These are phyloP conservation scores for Tinamus major DNA, from an alignment of 2,797 vertebrate genomes.

Conservation along the genomic window DNA sequence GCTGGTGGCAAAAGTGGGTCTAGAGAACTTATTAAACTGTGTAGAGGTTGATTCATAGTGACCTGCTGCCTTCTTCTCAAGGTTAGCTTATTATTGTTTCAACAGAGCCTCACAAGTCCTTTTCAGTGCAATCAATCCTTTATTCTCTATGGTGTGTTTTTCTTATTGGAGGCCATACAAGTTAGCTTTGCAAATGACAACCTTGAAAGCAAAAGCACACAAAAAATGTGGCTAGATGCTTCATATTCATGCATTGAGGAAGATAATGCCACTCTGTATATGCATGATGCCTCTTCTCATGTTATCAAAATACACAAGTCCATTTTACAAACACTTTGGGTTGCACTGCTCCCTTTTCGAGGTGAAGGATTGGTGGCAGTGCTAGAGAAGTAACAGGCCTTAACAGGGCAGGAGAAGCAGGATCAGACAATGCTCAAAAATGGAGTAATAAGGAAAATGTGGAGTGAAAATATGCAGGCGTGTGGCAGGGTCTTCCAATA, in stretches of 20 bases:
- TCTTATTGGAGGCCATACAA: neutral
- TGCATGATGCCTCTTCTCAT: neutral
- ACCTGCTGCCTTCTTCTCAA: neutral
- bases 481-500: neutral
- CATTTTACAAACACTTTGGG: fast-evolving
- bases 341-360: neutral
- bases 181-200: neutral
- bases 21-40: constrained; percentile 43
- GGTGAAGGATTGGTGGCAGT: neutral
- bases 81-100: constrained; percentile 36
- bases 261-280: neutral
- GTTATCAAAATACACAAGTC: neutral
- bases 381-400: neutral
- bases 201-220: neutral
- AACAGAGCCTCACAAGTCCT: neutral
- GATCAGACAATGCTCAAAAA: neutral
- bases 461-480: neutral
- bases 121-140: constrained; percentile 10
- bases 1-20: neutral
- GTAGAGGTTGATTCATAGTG: constrained; percentile 9
- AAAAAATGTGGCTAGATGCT: neutral
- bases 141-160: neutral
- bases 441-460: neutral
- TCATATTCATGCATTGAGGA: neutral
- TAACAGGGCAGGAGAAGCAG: neutral